phyloP scores from a whole-genome alignment of 2,113 vertebrate species.

The Proterorhinus semilunaris region DNA sequence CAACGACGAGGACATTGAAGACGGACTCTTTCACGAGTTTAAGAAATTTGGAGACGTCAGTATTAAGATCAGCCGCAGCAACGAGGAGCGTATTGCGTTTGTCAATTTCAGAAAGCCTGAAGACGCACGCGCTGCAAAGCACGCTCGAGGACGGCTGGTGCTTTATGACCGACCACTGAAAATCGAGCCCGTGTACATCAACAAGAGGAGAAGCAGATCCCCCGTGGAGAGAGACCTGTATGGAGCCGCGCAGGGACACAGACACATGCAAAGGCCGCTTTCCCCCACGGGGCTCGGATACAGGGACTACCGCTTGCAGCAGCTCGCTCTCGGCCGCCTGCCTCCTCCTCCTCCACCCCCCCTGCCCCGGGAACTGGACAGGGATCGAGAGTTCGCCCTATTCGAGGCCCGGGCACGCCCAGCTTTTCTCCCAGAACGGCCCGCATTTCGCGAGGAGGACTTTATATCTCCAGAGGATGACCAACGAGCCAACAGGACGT shows the following conservation, averaged over 20 bases:
- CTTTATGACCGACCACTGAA: conserved; percentile 93
- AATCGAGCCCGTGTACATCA: conserved; percentile 90
- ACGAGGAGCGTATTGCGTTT: conserved; percentile 92
- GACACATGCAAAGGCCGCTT: conserved; percentile 84
- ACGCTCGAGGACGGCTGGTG: conserved; percentile 88
- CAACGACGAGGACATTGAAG: conserved; percentile 94
- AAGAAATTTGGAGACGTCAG: conserved; percentile 97
- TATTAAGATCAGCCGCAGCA: conserved; percentile 91
- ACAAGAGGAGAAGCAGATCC: conserved; percentile 86
- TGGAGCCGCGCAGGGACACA: conserved; percentile 71
- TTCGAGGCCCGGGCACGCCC: conserved; percentile 89
- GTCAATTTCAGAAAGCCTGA: conserved; percentile 94
- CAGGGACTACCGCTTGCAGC: conserved; percentile 92
- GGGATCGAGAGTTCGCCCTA: conserved; percentile 86
- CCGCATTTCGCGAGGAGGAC: conserved; percentile 88
- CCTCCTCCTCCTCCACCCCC: conserved; percentile 91
- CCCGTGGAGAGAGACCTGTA: conserved; percentile 87
- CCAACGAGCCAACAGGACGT: conserved; percentile 92
- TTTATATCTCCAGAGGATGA: conserved; percentile 96
- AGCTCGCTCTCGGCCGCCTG: conserved; percentile 88
- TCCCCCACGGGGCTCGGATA: conserved; percentile 90
- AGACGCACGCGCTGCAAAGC: conserved; percentile 92
- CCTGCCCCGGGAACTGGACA: conserved; percentile 86
- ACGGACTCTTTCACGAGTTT: conserved; percentile 96
- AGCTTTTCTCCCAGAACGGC: conserved; percentile 84